Evolutionary conservation across 2,888 invertebrate species (phyloP).

Genomic region (Eretmocerus hayati): DNA sequence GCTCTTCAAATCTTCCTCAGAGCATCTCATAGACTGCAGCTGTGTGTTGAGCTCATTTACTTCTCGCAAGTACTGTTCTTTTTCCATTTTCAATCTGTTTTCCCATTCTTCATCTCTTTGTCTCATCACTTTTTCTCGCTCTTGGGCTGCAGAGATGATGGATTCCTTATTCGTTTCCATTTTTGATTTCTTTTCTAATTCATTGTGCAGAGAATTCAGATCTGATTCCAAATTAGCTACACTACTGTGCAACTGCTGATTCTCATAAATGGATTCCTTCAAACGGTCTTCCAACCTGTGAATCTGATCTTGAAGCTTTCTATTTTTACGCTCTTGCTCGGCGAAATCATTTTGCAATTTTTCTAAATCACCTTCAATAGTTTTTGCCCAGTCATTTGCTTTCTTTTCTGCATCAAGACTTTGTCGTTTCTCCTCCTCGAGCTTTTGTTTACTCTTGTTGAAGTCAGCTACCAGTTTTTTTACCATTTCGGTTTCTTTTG

Average conservation of each 20-base stretch:
- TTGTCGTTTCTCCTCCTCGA: constrained; percentile 34
- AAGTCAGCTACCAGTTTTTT: constrained; percentile 27
- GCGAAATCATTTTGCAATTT: constrained; percentile 33
- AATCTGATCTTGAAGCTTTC: constrained; percentile 22
- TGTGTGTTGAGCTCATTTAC: constrained; percentile 27
- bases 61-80: constrained; percentile 28
- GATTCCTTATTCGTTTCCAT: constrained; percentile 17
- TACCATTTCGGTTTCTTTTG: constrained; percentile 37
- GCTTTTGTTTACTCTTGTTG: constrained; percentile 26
- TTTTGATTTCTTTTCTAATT: constrained; percentile 28
- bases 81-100: constrained; percentile 28
- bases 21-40: constrained; percentile 31
- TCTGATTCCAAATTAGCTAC: constrained; percentile 32
- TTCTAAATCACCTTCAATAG: constrained; percentile 38
- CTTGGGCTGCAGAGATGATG: constrained; percentile 31
- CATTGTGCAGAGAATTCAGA: constrained; percentile 28
- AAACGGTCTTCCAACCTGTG: constrained; percentile 28
- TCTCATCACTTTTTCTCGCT: constrained; percentile 29
- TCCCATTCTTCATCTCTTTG: constrained; percentile 33
- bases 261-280: constrained; percentile 33
- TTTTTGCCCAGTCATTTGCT: constrained; percentile 30
- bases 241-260: constrained; percentile 31
- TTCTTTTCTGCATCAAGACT: constrained; percentile 33
- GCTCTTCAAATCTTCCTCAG: constrained; percentile 31
- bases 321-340: constrained; percentile 25